These are phyloP conservation scores for Rhabdornis inornatus DNA, from an alignment of 2,113 vertebrate species.

Conservation along the genomic window DNA sequence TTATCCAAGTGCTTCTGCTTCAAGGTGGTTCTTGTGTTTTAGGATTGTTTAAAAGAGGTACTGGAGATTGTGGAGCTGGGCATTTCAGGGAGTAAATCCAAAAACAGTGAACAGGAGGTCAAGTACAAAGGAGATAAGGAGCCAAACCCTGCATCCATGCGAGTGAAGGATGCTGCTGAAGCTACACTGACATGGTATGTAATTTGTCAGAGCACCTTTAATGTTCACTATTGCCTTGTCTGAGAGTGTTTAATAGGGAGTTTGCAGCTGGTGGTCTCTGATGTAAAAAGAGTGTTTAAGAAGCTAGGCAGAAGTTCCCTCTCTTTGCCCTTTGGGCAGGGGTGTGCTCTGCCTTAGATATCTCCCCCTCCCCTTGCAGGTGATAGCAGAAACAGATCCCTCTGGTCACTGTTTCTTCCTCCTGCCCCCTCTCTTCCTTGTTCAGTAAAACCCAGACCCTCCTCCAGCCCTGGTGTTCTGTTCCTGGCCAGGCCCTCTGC, in stretches of 20 bases:
- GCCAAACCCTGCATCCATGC: slow-evolving; percentile 93
- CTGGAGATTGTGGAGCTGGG: slow-evolving; percentile 95
- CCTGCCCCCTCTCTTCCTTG: not conserved
- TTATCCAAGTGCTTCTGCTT: not conserved
- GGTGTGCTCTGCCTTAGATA: not conserved
- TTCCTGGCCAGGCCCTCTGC: not conserved
- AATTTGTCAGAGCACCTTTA: not conserved
- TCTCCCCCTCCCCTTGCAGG: not conserved
- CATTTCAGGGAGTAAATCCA: slow-evolving; percentile 94
- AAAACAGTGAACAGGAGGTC: slow-evolving; percentile 86
- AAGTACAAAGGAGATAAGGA: slow-evolving; percentile 95
- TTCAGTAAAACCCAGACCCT: not conserved
- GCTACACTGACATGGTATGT: slow-evolving; percentile 91
- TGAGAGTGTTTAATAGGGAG: not conserved
- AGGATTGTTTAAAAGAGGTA: slow-evolving; percentile 95
- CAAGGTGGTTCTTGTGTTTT: not conserved
- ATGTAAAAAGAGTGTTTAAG: not conserved
- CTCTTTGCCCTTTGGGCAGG: not conserved
- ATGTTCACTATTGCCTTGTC: not conserved
- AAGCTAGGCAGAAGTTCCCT: not conserved
- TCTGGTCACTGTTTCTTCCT: not conserved
- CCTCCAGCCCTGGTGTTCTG: not conserved
- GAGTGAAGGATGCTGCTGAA: slow-evolving; percentile 95
- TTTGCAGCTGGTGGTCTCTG: not conserved
- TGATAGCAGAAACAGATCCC: not conserved